phyloP scores from a whole-genome alignment of 2,113 vertebrate genomes.

The Excalfactoria chinensis region DNA sequence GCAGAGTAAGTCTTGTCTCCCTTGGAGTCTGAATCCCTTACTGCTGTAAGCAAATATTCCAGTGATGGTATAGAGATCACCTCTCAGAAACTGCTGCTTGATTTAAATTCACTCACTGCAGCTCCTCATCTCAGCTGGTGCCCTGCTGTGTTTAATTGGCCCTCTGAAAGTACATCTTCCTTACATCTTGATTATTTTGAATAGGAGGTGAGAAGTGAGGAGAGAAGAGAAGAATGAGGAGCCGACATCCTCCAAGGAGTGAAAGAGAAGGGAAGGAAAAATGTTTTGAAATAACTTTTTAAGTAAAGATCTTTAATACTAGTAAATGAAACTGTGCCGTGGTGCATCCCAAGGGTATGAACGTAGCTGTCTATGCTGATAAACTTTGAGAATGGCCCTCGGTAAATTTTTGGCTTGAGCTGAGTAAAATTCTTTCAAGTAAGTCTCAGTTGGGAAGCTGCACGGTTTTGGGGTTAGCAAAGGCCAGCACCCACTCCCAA shows the following conservation, averaged over 20 bases:
- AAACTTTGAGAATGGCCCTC: background rate
- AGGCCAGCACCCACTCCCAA: background rate
- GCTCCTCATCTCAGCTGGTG: slow-evolving; percentile 23
- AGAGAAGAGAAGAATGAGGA: background rate
- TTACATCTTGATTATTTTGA: slow-evolving; percentile 54
- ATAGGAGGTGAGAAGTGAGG: background rate
- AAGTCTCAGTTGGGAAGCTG: background rate
- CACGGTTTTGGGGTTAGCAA: background rate
- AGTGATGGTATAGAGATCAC: background rate
- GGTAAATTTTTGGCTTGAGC: background rate
- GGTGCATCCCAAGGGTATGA: background rate
- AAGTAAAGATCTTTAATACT: background rate
- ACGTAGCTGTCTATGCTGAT: background rate
- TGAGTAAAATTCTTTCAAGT: background rate
- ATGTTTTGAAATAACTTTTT: background rate
- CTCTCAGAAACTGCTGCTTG: slow-evolving; percentile 36
- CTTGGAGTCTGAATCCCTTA: background rate
- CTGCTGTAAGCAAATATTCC: slow-evolving; percentile 4
- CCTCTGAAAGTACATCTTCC: slow-evolving; percentile 31
- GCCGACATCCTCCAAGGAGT: background rate
- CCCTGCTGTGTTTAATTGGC: slow-evolving; percentile 63
- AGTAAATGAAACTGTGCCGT: background rate
- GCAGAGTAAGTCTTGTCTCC: background rate
- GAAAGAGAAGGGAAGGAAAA: background rate
- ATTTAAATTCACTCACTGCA: slow-evolving; percentile 64